A percentile compares a stretch with the other conserved stretches of the same genome.
Conservation (phyloP, 2,113 vertebrate genomes). For the Zonotrichia leucophrys region DNA sequence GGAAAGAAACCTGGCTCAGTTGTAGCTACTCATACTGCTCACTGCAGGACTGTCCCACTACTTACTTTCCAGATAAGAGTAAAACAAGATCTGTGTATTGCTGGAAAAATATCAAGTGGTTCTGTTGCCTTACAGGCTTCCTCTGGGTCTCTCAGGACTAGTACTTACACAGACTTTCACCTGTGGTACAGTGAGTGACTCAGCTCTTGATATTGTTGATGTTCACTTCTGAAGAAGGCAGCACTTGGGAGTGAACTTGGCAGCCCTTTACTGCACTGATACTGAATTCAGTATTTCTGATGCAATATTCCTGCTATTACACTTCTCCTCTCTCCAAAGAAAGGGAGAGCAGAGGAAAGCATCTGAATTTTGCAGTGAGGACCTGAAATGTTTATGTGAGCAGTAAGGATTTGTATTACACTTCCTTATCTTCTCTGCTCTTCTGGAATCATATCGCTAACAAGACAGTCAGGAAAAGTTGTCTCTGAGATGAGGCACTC, state of each 20-base stretch:
- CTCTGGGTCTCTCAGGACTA: neutral
- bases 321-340: neutral
- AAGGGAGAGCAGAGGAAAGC: neutral
- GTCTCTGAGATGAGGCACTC: neutral
- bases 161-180: neutral
- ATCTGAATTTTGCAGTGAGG: neutral
- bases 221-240: neutral
- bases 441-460: neutral
- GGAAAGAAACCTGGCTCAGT: neutral
- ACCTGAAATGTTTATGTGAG: neutral
- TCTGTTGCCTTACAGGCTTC: neutral
- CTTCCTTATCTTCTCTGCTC: neutral
- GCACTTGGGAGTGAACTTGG: neutral
- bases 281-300: neutral
- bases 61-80: neutral
- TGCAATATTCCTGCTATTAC: neutral
- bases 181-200: neutral
- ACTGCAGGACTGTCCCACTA: neutral
- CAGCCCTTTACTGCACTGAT: neutral
- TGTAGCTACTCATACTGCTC: neutral
- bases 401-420: neutral
- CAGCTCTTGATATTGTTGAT: neutral
- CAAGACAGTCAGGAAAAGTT: neutral
- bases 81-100: neutral
- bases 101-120: neutral